phyloP scores from a whole-genome alignment of 2,113 vertebrate genomes.

The Aplodontia rufa region DNA sequence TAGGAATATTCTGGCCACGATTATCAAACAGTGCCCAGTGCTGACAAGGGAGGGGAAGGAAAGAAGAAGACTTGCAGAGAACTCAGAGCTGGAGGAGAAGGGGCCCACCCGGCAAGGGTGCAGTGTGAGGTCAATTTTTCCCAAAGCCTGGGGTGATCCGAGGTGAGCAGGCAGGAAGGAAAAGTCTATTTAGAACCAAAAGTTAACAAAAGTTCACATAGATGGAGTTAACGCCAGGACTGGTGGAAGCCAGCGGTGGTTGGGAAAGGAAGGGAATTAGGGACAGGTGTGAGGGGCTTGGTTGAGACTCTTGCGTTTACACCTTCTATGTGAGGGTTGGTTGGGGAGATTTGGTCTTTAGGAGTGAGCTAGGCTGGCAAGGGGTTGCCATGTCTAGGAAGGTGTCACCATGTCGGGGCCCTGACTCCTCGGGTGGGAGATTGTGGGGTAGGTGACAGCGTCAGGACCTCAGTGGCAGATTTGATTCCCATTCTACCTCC shows the following conservation, averaged over 20 bases:
- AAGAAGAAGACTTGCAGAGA: not conserved
- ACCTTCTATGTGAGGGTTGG: not conserved
- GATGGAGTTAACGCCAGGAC: not conserved
- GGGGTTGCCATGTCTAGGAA: not conserved
- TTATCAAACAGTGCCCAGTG: not conserved
- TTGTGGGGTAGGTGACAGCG: not conserved
- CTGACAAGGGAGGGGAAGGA: not conserved
- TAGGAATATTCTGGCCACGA: not conserved
- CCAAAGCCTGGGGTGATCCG: not conserved
- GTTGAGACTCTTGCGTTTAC: rapidly evolving
- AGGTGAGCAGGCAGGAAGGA: not conserved
- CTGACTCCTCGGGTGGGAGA: not conserved
- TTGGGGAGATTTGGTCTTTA: no score
- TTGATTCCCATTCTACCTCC: not conserved
- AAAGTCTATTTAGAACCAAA: not conserved
- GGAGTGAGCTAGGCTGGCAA: not conserved
- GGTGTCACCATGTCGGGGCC: not conserved
- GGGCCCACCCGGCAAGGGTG: not conserved
- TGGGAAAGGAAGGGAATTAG: not conserved
- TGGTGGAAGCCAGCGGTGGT: not conserved
- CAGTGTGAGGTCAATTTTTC: not conserved
- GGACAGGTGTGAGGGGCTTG: not conserved
- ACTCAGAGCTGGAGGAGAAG: not conserved
- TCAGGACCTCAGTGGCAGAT: not conserved
- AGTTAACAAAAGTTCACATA: not conserved